Evolutionary conservation across 1,140 invertebrate species (phyloP).

Genomic region (Bombus waltoni): DNA sequence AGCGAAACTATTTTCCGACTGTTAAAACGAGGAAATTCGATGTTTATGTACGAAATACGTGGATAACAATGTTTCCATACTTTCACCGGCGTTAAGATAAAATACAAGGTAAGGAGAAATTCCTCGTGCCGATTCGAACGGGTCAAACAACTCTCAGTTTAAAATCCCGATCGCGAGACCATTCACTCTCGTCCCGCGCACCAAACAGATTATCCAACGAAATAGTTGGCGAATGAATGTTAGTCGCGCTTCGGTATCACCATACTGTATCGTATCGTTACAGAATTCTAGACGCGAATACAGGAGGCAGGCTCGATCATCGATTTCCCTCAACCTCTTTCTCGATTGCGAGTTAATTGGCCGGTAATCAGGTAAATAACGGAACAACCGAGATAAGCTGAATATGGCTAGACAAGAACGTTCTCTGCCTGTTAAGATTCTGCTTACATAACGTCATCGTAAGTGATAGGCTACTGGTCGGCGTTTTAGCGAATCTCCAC

Average conservation of each 20-base stretch:
- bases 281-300: neutral
- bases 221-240: conserved; percentile 8
- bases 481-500: neutral
- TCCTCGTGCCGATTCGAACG: conserved; percentile 31
- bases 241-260: conserved; percentile 2
- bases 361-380: conserved; percentile 55
- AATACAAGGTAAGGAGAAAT: conserved; percentile 40
- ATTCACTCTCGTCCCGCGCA: conserved; percentile 14
- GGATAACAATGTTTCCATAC: conserved; percentile 35
- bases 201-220: conserved; percentile 14
- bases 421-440: conserved; percentile 34
- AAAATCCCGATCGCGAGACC: conserved; percentile 37
- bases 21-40: conserved; percentile 28
- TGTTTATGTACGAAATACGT: conserved; percentile 13
- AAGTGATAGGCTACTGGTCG: conserved; percentile 5
- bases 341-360: conserved; percentile 41
- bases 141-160: conserved; percentile 58
- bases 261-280: neutral
- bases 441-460: conserved; percentile 38
- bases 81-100: conserved; percentile 58
- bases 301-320: conserved; percentile 31
- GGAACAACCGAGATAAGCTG: conserved; percentile 51
- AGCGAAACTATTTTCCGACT: neutral
- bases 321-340: conserved; percentile 34
- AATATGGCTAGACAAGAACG: neutral